Conservation (phyloP, 1,140 invertebrate species). For the Stegodyphus mimosarum region DNA sequence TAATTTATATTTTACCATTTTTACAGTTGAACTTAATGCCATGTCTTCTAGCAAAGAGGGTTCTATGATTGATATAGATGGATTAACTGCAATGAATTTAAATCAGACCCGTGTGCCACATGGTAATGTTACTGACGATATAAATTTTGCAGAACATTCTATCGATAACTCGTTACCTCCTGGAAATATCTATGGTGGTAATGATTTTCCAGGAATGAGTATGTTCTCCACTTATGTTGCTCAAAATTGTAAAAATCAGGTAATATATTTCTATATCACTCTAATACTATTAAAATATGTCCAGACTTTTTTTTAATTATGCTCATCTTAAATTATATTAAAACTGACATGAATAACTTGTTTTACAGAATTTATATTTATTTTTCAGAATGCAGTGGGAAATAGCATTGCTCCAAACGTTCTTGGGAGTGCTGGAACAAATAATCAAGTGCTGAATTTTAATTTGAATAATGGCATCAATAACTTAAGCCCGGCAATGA, state of each 20-base stretch:
- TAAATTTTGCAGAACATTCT: conserved; percentile 42
- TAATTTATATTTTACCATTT: neutral
- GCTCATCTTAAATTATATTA: neutral
- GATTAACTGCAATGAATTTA: conserved; percentile 39
- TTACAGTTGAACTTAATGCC: conserved; percentile 49
- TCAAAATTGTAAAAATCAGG: conserved; percentile 68
- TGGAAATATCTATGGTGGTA: conserved; percentile 58
- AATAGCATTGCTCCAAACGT: conserved; percentile 63
- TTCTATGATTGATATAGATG: conserved; percentile 43
- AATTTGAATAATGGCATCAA: conserved; percentile 66
- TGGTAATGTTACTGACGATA: conserved; percentile 45
- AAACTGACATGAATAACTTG: neutral
- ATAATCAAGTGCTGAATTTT: conserved; percentile 63
- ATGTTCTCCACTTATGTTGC: conserved; percentile 71
- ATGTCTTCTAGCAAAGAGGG: conserved; percentile 31
- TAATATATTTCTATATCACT: neutral
- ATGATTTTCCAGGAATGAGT: conserved; percentile 61
- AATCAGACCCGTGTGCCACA: conserved; percentile 43
- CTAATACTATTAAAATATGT: neutral
- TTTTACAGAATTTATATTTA: conserved; percentile 1
- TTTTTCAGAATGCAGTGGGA: conserved; percentile 50
- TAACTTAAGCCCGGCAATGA: conserved; percentile 75
- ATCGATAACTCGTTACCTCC: conserved; percentile 32
- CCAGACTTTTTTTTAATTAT: neutral
- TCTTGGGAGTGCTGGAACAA: conserved; percentile 60